These are phyloP conservation scores for Chauna torquata DNA, from an alignment of 2,113 vertebrate species.

Conservation along the genomic window DNA sequence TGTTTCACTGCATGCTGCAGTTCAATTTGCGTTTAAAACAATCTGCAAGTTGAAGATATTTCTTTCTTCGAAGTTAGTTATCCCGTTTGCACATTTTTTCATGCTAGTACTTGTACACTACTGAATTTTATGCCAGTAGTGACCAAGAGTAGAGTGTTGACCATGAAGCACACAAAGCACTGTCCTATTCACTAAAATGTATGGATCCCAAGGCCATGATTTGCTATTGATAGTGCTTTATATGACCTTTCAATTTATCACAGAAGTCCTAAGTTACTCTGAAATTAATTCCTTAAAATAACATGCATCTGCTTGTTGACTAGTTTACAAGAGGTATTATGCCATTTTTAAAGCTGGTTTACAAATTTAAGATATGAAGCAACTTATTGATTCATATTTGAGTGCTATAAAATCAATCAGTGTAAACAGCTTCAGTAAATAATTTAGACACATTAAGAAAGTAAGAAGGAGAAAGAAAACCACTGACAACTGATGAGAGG, in stretches of 20 bases:
- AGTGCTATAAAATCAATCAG: not conserved
- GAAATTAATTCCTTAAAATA: constrained; percentile 1
- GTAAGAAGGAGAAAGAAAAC: not conserved
- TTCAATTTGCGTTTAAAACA: not conserved
- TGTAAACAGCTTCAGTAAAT: not conserved
- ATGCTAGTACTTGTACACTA: not conserved
- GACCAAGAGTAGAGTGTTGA: not conserved
- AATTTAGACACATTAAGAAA: constrained; percentile 1
- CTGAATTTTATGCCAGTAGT: not conserved
- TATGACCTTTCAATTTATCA: not conserved
- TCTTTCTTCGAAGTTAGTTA: not conserved
- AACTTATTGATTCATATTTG: not conserved
- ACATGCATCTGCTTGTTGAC: not conserved
- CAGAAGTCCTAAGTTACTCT: not conserved
- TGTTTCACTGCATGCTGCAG: not conserved
- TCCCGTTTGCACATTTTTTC: not conserved
- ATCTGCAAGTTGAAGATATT: not conserved
- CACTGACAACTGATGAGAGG: not conserved
- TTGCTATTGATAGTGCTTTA: not conserved
- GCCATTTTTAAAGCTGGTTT: not conserved
- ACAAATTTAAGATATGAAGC: not conserved
- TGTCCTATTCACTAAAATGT: not conserved
- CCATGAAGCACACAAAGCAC: not conserved
- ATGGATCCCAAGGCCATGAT: not conserved
- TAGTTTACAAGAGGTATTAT: not conserved